Conservation (phyloP, 2,888 invertebrate genomes). For the Cephus pygmeus region DNA sequence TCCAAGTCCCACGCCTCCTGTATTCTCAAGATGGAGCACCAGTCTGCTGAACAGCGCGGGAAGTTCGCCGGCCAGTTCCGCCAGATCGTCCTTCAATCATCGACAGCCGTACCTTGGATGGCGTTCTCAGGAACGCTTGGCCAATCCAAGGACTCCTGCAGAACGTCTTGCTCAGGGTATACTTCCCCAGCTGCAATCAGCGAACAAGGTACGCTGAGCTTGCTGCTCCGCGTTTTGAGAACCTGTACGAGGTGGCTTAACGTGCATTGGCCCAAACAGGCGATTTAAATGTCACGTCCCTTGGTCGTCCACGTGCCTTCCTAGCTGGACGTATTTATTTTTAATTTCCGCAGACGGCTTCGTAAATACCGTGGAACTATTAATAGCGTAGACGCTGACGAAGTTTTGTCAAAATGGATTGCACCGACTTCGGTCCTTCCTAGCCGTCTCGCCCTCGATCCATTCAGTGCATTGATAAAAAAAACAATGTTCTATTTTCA, state of each 20-base stretch:
- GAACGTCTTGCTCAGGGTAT: constrained; percentile 75
- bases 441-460: too few species aligned
- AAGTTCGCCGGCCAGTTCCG: constrained; percentile 64
- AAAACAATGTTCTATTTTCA: not conserved
- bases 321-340: constrained; percentile 54
- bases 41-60: constrained; percentile 70
- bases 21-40: constrained; percentile 68
- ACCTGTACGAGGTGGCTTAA: not conserved
- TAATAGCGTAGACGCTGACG: too few species aligned
- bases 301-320: constrained; percentile 27
- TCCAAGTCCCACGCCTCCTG: constrained; percentile 66
- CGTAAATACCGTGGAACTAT: constrained; percentile 32
- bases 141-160: constrained; percentile 83
- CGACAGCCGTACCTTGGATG: constrained; percentile 91
- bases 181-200: constrained; percentile 63
- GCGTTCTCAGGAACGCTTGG: constrained; percentile 85
- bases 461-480: too few species aligned
- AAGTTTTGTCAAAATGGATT: too few species aligned
- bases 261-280: not conserved
- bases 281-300: constrained; percentile 16
- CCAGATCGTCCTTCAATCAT: constrained; percentile 82
- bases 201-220: constrained; percentile 52
- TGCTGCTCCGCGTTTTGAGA: too few species aligned
- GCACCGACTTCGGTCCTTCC: too few species aligned
- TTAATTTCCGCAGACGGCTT: constrained; percentile 52